Base-by-base conservation (phyloP, 2,113 vertebrate species). In the Dromiciops gliroides region DNA sequence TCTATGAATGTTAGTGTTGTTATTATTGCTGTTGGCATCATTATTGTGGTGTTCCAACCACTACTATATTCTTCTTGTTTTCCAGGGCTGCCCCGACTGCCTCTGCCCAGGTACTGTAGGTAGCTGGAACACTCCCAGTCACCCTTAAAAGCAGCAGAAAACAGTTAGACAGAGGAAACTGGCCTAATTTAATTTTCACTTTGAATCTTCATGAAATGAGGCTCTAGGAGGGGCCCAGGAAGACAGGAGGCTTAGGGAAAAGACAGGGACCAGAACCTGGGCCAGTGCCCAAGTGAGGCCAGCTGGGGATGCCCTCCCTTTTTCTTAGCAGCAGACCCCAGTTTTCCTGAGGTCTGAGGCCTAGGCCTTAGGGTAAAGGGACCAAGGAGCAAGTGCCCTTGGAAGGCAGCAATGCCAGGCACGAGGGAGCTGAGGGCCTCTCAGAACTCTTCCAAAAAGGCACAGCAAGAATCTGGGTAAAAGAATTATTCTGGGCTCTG, bases 391-490 rank as follows among this genome's bases (percentile, higher is more conserved):
- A 94, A 93, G 94, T 95, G 94, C 48, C 11, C 26, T 12, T 47
- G 56, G n/a, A 75, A 25, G 24, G 83, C 93, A 31, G 96, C 83
- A 50, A 53, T 89, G 96, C 92, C 96, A 96, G 51, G 95, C 83
- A 44, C 0, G 31, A 90, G 97, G 97, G 90, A 97, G 89, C 96
- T 96, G 92, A 97, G 97, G 97, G 96, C 95, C 97, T 96, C 95
- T 93, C 91, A 48, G 95, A 95, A 96, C 75, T 83, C 93, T 97
- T 44, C 49, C 48, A 94, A 97, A 96, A 95, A 53, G 89, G 31
- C 95, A 91, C 83, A 96, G 97, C 95, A 97, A 96, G 94, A 97
- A 98, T 98, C 97, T 98, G 95, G 97, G 97, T 98, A 97, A 98
- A 95, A 94, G 88, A 94, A 97, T 97, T 98, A 98, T 98, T 98